A percentile compares a stretch with the other conserved stretches of the same genome.
phyloP scores from a whole-genome alignment of 2,113 vertebrate genomes.

The Hippocampus mohnikei region DNA sequence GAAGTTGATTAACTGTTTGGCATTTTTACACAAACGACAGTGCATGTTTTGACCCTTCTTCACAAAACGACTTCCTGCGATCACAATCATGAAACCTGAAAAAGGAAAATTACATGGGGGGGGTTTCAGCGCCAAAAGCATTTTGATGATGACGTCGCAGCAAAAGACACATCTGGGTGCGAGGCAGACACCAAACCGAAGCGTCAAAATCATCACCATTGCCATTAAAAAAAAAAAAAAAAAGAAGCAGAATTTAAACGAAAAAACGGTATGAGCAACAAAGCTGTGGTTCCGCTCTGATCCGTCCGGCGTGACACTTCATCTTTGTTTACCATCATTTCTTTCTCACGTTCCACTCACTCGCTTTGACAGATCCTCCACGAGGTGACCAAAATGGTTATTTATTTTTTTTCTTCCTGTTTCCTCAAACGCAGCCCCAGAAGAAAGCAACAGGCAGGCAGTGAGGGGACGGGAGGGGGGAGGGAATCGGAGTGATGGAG shows the following conservation, averaged over 20 bases:
- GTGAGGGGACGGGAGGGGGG: background rate
- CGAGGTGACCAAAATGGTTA: background rate
- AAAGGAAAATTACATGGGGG: background rate
- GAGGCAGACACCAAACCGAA: background rate
- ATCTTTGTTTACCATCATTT: slow-evolving; percentile 25
- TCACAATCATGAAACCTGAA: background rate
- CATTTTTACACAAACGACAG: no score
- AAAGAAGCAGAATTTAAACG: slow-evolving; percentile 1
- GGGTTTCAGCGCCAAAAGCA: no score
- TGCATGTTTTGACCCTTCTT: background rate
- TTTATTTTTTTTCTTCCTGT: slow-evolving; percentile 10
- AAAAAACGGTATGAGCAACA: background rate
- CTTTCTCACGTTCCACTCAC: background rate
- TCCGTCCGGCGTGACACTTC: slow-evolving; percentile 19
- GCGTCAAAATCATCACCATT: background rate
- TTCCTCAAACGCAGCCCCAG: slow-evolving; percentile 33
- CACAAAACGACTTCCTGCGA: background rate
- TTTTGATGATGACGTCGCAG: background rate
- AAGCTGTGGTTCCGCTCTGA: slow-evolving; percentile 4
- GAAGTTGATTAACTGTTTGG: no score
- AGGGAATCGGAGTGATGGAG: background rate
- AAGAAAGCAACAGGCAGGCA: slow-evolving; percentile 21
- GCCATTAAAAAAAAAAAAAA: background rate
- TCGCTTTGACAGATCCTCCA: background rate
- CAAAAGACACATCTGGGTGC: background rate